Percentiles rank a stretch among this genome's conserved stretches.
Conservation (phyloP, 2,888 invertebrate species). For the Aphidius colemani region DNA sequence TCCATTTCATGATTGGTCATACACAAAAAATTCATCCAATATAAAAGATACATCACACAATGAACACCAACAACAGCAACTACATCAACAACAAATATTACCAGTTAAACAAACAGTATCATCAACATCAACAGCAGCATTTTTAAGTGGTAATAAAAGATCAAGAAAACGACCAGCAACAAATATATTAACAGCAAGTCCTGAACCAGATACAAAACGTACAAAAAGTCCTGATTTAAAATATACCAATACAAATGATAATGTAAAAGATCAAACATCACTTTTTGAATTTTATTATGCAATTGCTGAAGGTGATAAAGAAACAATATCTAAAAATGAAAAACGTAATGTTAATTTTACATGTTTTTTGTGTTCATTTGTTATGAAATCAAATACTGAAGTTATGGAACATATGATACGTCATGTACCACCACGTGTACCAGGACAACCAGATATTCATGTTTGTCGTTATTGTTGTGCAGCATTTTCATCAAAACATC, state of each 20-base stretch:
- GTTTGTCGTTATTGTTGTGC: conserved; percentile 57
- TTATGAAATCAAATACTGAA: conserved; percentile 53
- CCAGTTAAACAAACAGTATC: neutral
- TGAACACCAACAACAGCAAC: conserved; percentile 3
- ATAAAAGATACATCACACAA: conserved; percentile 8
- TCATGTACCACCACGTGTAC: conserved; percentile 54
- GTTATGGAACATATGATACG: conserved; percentile 57
- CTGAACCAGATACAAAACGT: conserved; percentile 54
- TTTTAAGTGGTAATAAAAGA: conserved; percentile 55
- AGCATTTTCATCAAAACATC: conserved; percentile 54
- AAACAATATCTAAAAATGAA: conserved; percentile 41
- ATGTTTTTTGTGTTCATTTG: conserved; percentile 53
- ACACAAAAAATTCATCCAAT: conserved; percentile 32
- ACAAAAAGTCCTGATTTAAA: conserved; percentile 35
- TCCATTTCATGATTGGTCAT: conserved; percentile 72
- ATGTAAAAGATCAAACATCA: conserved; percentile 38
- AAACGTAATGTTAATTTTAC: conserved; percentile 49
- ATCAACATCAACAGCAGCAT: conserved; percentile 23
- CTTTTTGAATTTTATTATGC: conserved; percentile 55
- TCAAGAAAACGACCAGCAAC: conserved; percentile 18
- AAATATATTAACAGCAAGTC: conserved; percentile 51
- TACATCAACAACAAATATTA: conserved; percentile 2
- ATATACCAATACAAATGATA: conserved; percentile 35
- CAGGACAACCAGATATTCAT: conserved; percentile 48
- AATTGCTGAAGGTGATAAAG: conserved; percentile 51